Conservation (phyloP, 2,797 vertebrate species). For the Enteromius unitaeniatus region DNA sequence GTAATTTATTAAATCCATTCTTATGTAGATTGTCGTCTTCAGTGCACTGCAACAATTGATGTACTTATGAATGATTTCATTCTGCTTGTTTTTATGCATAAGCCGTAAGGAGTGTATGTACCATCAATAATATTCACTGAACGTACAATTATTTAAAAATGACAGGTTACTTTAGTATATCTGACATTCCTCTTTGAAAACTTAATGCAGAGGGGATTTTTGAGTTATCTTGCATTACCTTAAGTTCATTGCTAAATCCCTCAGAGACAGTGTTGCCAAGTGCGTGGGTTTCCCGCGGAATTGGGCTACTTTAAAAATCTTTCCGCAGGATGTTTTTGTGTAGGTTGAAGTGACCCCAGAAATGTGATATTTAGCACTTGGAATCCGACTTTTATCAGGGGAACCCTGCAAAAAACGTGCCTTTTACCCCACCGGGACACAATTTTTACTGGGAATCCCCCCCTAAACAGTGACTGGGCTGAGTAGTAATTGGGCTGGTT, state of each 20-base stretch:
- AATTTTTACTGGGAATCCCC: no score
- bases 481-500: no score
- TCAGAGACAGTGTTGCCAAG: not conserved
- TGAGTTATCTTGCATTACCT: constrained; percentile 8
- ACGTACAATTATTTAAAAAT: not conserved
- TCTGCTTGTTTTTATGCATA: not conserved
- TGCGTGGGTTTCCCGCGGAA: no score
- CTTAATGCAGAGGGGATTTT: not conserved
- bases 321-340: no score
- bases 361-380: no score
- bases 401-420: no score
- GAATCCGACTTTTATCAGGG: no score
- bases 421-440: no score
- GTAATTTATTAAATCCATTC: not conserved
- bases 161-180: constrained; percentile 3
- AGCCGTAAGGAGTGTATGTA: not conserved
- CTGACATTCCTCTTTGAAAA: not conserved
- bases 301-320: no score
- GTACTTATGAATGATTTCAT: constrained; percentile 23
- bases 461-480: no score
- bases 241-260: not conserved
- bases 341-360: no score
- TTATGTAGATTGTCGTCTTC: constrained; percentile 5
- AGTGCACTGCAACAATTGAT: not conserved
- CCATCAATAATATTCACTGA: constrained; percentile 3